Evolutionary conservation across 2,797 vertebrate species (phyloP).

Genomic region (Paratrypauchen microcephalus): DNA sequence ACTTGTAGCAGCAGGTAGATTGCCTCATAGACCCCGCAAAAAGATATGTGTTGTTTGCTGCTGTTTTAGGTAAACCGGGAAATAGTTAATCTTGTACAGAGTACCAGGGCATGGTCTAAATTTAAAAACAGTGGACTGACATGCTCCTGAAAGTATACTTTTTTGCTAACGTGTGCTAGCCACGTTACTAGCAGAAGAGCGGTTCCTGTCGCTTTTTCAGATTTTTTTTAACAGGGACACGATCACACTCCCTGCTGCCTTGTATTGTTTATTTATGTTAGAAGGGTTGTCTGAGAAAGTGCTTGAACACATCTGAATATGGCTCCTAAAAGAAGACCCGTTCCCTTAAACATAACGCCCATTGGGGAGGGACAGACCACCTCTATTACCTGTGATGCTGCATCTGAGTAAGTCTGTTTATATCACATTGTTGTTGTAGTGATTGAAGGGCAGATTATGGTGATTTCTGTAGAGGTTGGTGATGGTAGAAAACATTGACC

Average conservation of each 20-base stretch:
- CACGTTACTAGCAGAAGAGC: constrained; percentile 46
- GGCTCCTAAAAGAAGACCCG: constrained; percentile 89
- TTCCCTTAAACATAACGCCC: constrained; percentile 86
- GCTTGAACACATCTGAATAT: constrained; percentile 63
- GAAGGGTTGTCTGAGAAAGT: constrained; percentile 23
- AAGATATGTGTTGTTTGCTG: constrained; percentile 23
- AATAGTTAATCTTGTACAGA: constrained; percentile 7
- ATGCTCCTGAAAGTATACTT: constrained; percentile 53
- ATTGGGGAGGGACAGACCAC: constrained; percentile 87
- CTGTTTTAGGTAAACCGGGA: constrained; percentile 17
- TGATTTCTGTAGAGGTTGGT: neutral
- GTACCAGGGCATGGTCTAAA: constrained; percentile 28
- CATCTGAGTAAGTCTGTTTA: constrained; percentile 86
- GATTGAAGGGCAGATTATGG: neutral
- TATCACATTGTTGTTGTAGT: neutral
- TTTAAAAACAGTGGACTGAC: constrained; percentile 38
- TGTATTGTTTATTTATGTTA: constrained; percentile 17
- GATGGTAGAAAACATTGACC: no score
- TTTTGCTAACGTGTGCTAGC: constrained; percentile 64
- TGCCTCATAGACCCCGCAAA: constrained; percentile 18
- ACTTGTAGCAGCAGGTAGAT: constrained; percentile 62
- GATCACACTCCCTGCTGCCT: constrained; percentile 9
- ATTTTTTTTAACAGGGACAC: constrained; percentile 23
- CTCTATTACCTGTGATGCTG: constrained; percentile 83
- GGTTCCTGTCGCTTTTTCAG: constrained; percentile 59